phyloP scores from a whole-genome alignment of 2,113 vertebrate species.

The Bos indicus region DNA sequence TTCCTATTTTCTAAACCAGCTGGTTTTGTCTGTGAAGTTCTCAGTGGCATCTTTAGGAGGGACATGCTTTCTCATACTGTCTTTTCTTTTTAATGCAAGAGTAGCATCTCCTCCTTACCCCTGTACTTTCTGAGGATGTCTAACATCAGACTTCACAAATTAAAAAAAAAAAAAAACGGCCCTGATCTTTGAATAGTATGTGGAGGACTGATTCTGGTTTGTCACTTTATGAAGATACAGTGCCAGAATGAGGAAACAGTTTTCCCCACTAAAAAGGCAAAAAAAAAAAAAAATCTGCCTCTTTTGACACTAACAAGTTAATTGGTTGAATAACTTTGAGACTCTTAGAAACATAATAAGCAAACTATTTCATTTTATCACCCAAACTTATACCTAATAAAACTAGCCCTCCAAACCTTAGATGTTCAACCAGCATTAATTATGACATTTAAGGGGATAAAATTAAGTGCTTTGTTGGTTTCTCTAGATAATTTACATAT shows the following conservation, averaged over 20 bases:
- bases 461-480: slow-evolving; percentile 65
- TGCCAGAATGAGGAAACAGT: neutral
- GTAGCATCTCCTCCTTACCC: neutral
- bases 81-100: neutral
- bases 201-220: neutral
- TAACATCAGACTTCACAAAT: neutral
- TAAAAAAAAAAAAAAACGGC: neutral
- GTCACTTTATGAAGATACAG: neutral
- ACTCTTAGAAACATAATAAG: neutral
- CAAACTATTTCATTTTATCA: slow-evolving; percentile 31
- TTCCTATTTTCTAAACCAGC: neutral
- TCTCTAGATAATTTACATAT: slow-evolving; percentile 66
- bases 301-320: slow-evolving; percentile 14
- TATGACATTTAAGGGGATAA: slow-evolving; percentile 53
- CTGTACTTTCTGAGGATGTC: neutral
- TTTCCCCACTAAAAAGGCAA: neutral
- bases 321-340: slow-evolving; percentile 31
- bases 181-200: neutral
- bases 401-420: slow-evolving; percentile 49
- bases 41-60: neutral
- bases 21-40: neutral
- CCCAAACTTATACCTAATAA: slow-evolving; percentile 33
- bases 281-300: neutral
- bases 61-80: neutral
- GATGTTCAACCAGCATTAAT: slow-evolving; percentile 48